phyloP scores from a whole-genome alignment of 2,113 vertebrate species.

The Coptodon bakossiorum region DNA sequence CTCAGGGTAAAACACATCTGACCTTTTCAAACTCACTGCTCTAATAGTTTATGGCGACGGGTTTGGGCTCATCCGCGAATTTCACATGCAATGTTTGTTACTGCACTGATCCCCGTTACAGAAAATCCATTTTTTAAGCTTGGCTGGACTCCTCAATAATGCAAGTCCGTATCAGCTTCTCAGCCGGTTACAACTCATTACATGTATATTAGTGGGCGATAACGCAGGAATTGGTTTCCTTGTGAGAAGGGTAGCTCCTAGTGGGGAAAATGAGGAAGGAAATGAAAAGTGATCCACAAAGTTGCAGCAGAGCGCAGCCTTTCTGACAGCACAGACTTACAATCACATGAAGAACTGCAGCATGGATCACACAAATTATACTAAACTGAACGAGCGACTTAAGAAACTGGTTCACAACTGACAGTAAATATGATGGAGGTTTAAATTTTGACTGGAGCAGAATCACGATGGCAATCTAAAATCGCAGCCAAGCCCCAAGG shows the following conservation, averaged over 20 bases:
- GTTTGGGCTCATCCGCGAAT: conserved; percentile 16
- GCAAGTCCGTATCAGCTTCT: conserved; percentile 12
- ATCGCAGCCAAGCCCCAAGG: background rate
- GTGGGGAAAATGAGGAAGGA: conserved; percentile 37
- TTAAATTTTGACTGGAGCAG: conserved; percentile 2
- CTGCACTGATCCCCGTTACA: background rate
- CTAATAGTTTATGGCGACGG: conserved; percentile 32
- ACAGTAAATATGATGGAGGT: background rate
- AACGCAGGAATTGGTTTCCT: conserved; percentile 43
- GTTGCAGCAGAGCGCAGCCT: conserved; percentile 11
- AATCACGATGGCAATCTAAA: conserved; percentile 24
- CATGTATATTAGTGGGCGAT: conserved; percentile 46
- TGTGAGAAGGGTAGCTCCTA: conserved; percentile 29
- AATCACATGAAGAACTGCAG: background rate
- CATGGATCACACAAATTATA: background rate
- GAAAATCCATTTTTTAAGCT: conserved; percentile 24
- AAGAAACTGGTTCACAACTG: background rate
- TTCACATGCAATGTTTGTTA: conserved; percentile 31
- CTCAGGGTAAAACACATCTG: conserved; percentile 10
- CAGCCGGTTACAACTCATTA: conserved; percentile 39
- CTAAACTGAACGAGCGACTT: background rate
- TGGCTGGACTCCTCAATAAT: conserved; percentile 5
- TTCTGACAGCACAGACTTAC: background rate
- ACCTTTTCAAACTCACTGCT: conserved; percentile 56
- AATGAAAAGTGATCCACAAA: conserved; percentile 30